Percentiles rank a stretch among this genome's conserved stretches.
Evolutionary conservation across 2,888 invertebrate genomes (phyloP).

Genomic region (Cryptocheilus praepositus): DNA sequence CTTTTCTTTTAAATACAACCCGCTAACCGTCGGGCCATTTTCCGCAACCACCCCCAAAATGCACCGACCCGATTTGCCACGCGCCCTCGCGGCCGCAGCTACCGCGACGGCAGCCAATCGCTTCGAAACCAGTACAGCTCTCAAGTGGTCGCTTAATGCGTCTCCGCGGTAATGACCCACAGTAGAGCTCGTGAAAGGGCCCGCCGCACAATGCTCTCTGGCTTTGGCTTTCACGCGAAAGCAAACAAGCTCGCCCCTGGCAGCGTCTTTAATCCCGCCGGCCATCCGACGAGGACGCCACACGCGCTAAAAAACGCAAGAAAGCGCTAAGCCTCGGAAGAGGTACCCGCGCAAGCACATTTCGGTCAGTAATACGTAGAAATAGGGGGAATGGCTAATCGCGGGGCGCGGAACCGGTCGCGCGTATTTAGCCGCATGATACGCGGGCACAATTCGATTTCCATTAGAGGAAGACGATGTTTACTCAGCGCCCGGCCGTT

Average conservation of each 20-base stretch:
- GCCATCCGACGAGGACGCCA: conserved; percentile 43
- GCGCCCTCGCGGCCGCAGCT: too few relatives aligned
- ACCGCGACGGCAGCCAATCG: too few relatives aligned
- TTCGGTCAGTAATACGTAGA: conserved; percentile 51
- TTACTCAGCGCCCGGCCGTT: conserved; percentile 44
- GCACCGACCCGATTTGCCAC: too few relatives aligned
- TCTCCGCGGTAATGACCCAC: conserved; percentile 2
- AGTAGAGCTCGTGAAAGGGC: too few relatives aligned
- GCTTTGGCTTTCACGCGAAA: conserved; percentile 55
- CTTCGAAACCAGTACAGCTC: too few relatives aligned
- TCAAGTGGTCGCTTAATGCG: not conserved
- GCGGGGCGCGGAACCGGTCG: conserved; percentile 44
- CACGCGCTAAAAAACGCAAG: too few relatives aligned
- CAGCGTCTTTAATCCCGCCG: conserved; percentile 34
- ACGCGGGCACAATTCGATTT: conserved; percentile 45
- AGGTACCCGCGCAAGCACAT: conserved; percentile 22
- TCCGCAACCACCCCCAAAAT: too few relatives aligned
- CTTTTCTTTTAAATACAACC: too few relatives aligned
- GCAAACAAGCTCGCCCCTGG: conserved; percentile 48
- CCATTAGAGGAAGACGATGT: conserved; percentile 47
- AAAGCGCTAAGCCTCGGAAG: too few relatives aligned
- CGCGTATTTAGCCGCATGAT: conserved; percentile 18
- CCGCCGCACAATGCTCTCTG: not conserved
- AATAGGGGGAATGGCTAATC: conserved; percentile 41
- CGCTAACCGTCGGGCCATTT: too few relatives aligned